Evolutionary conservation across 2,113 vertebrate genomes (phyloP), one percentile per base, ranked within the genome.

Genomic region (Calypte anna): DNA sequence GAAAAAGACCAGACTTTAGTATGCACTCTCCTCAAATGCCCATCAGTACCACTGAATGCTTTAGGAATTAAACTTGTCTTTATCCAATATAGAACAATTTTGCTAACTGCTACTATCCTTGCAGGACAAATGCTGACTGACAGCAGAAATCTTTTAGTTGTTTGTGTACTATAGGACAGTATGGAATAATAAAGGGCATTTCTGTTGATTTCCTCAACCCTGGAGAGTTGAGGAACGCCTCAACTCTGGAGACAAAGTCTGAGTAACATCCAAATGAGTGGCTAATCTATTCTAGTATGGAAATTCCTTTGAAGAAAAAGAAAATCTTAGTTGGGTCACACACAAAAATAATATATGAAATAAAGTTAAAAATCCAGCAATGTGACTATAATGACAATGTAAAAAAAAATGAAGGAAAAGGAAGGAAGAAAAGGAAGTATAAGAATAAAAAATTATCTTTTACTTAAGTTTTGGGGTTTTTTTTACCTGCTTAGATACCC

Each of bases 1-100:
- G 68, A 82, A 85, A 95, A 91, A 89, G 79, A 55, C 33, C 79
- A 94, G 82, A 21, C 48, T 43, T 93, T 18, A 64, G 21, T 64
- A 50, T 50, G 17, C 25, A 14, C 7, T 66, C 16, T 78, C 12
- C 70, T 75, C 54, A 94, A 81, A 78, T 43, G 43, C 6, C 61
- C 61, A 62, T 62, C 64, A 36, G 43, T 88, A 57, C 21, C 63
- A 77, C 40, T 55, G 46, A 92, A 90, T 77, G 93, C 67, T 93
- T 95, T 59, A 67, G 33, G 31, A 90, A 78, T 90, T 64, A 81
- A 18, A 73, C 14, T 21, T 48, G 5, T 73, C 63, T 95, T 93
- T 88, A 93, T 88, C 62, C 59, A 80, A 36, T 81, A 63, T 21
- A 54, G 18, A 89, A 75, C 19, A 86, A 78, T 81, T 94, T 74